A percentile compares a stretch with the other conserved stretches of the same genome.
phyloP scores from a whole-genome alignment of 1,140 invertebrate genomes.

The Drosophila albomicans region DNA sequence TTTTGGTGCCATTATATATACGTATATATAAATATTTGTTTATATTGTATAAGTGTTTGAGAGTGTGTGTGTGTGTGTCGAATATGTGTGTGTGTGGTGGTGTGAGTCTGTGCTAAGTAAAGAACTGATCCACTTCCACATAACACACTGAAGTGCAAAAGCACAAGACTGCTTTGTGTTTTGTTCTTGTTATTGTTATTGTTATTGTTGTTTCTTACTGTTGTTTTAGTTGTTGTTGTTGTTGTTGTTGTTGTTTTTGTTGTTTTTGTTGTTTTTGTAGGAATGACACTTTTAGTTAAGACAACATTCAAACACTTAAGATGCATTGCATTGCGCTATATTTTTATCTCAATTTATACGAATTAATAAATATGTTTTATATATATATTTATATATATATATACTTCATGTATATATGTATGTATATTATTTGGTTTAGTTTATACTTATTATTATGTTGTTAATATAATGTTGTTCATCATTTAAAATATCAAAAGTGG shows the following conservation, averaged over 20 bases:
- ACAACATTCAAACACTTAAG: slow-evolving; percentile 72
- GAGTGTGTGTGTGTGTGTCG: slow-evolving; percentile 5
- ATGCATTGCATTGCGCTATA: slow-evolving; percentile 48
- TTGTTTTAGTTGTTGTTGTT: slow-evolving; percentile 9
- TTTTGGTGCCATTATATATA: slow-evolving; percentile 69
- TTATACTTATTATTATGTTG: slow-evolving; percentile 43
- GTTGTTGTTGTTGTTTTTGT: slow-evolving; percentile 17
- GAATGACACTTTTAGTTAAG: slow-evolving; percentile 40
- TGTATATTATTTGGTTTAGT: slow-evolving; percentile 23
- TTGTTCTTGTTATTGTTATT: background rate
- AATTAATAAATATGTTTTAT: slow-evolving; percentile 64
- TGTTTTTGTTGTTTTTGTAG: slow-evolving; percentile 33
- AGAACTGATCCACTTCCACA: slow-evolving; percentile 26
- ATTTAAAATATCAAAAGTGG: slow-evolving; percentile 82
- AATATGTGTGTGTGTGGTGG: slow-evolving; percentile 8
- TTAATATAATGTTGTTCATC: slow-evolving; percentile 54
- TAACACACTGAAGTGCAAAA: slow-evolving; percentile 48
- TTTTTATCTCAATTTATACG: slow-evolving; percentile 37
- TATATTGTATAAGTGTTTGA: slow-evolving; percentile 18
- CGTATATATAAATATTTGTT: slow-evolving; percentile 63
- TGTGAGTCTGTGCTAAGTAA: slow-evolving; percentile 28
- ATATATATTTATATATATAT: slow-evolving; percentile 45
- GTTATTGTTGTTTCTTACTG: slow-evolving; percentile 2
- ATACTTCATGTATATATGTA: slow-evolving; percentile 33
- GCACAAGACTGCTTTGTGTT: slow-evolving; percentile 37